A percentile compares a stretch with the other conserved stretches of the same genome.
Conservation (phyloP, 53 echinoderm and acorn worm genomes). For the Stichopus horrens region DNA sequence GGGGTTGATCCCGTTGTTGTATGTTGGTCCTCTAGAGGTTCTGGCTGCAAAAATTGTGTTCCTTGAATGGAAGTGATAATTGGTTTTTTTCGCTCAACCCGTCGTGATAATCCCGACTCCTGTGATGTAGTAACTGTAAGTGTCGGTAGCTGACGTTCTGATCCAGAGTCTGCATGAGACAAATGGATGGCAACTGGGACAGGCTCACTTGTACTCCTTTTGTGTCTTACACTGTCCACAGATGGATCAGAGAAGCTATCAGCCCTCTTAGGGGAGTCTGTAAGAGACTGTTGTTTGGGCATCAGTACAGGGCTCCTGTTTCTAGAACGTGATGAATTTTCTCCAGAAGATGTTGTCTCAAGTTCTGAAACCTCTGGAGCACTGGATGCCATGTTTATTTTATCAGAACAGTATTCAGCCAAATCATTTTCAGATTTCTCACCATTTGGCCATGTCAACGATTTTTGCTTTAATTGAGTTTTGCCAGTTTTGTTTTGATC, state of each 20-base stretch:
- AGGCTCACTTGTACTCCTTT: conserved; percentile 47
- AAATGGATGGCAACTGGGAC: conserved; percentile 14
- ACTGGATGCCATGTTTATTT: conserved; percentile 60
- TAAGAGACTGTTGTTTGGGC: conserved; percentile 15
- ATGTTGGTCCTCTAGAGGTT: conserved; percentile 25
- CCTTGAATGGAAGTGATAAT: conserved; percentile 12
- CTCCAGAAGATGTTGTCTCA: conserved; percentile 52
- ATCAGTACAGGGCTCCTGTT: conserved; percentile 36
- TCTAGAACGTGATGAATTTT: neutral
- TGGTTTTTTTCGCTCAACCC: conserved; percentile 41
- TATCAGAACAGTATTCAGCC: conserved; percentile 61
- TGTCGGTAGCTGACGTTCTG: conserved; percentile 41
- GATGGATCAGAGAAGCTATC: conserved; percentile 27
- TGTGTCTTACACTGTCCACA: conserved; percentile 28
- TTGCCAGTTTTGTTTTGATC: conserved; percentile 77
- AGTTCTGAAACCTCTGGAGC: conserved; percentile 79
- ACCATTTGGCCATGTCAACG: conserved; percentile 98
- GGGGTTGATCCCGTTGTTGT: conserved; percentile 33
- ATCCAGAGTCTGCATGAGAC: conserved; percentile 15
- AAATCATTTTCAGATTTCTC: conserved; percentile 85
- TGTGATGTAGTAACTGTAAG: conserved; percentile 39
- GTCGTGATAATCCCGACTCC: conserved; percentile 1
- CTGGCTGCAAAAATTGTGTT: conserved; percentile 41
- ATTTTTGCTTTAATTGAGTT: conserved; percentile 81
- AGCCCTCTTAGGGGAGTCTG: conserved; percentile 16